These are phyloP conservation scores for Neomorphus geoffroyi DNA, from an alignment of 2,797 vertebrate genomes.

Conservation along the genomic window DNA sequence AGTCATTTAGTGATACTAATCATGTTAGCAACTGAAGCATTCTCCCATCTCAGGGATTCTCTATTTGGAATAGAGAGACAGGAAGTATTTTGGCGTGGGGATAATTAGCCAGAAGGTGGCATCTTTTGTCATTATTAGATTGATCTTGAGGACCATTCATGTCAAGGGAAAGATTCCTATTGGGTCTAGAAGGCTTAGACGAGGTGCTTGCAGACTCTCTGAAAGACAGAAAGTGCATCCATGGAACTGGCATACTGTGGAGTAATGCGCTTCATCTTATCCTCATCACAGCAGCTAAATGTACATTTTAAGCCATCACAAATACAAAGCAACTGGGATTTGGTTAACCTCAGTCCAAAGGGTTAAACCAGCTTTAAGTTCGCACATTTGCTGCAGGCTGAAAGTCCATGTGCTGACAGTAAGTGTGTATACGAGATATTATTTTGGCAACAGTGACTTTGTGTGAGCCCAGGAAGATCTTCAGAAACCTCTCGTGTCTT, in stretches of 20 bases:
- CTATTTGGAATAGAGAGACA: not conserved
- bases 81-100: not conserved
- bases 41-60: not conserved
- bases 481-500: not conserved
- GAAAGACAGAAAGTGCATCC: not conserved
- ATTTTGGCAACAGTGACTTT: not conserved
- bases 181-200: not conserved
- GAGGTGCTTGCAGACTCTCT: not conserved
- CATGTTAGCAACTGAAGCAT: not conserved
- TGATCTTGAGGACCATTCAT: not conserved
- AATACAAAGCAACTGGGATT: not conserved
- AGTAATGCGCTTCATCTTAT: not conserved
- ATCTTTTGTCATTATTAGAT: not conserved
- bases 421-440: not conserved
- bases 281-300: not conserved
- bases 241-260: not conserved
- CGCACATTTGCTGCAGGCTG: not conserved
- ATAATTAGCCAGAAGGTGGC: not conserved
- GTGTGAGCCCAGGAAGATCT: not conserved
- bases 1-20: not conserved
- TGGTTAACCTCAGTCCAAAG: not conserved
- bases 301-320: not conserved
- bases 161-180: not conserved
- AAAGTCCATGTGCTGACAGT: not conserved
- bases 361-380: not conserved